Evolutionary conservation across 1,140 invertebrate species (phyloP), one percentile per base, ranked within the genome.

Genomic region (Luehdorfia chinensis): DNA sequence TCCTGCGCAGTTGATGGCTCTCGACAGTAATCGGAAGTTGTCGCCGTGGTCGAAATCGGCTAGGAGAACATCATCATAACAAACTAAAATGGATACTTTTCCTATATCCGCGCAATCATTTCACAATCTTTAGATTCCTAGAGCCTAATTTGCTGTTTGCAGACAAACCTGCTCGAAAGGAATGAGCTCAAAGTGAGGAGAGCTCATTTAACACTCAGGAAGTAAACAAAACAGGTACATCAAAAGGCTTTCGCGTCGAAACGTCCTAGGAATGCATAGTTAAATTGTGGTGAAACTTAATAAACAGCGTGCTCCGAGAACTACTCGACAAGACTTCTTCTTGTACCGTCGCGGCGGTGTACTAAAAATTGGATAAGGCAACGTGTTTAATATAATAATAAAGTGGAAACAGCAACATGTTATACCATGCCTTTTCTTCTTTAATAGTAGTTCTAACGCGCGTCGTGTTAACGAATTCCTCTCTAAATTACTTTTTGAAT

Each of bases 261-360:
- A 30, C 25, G 14, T 43, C 15, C 14, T 43, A 43, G 39, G 39
- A 43, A 43, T 15, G 39, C 39, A 11, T 25, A n/a, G 25, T 43
- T 43, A 28, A 43, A 18, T 43, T 43, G 39, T 43, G 16, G 39
- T 43, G 39, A 43, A 43, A 43, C 39, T 43, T 43, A 43, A 43
- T 43, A 43, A 43, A 23, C 12, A 11, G 37, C 37, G 23, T n/a
- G 39, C 39, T 43, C n/a, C 39, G 25, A 43, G 25, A 43, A 41
- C 23, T 13, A 18, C 25, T n/a, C 39, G 37, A 9, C 39, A 16
- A 43, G 25, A 39, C 19, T 25, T 23, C 36, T 28, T 28, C 33
- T 36, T 12, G n/a, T 36, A 36, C 7, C 25, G 14, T 41, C n/a
- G 18, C 21, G 8, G 12, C 39, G 39, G 28, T 18, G 39, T 43